Base-by-base conservation (phyloP, 1,140 invertebrate species). In the Aphaenogaster rudis region DNA sequence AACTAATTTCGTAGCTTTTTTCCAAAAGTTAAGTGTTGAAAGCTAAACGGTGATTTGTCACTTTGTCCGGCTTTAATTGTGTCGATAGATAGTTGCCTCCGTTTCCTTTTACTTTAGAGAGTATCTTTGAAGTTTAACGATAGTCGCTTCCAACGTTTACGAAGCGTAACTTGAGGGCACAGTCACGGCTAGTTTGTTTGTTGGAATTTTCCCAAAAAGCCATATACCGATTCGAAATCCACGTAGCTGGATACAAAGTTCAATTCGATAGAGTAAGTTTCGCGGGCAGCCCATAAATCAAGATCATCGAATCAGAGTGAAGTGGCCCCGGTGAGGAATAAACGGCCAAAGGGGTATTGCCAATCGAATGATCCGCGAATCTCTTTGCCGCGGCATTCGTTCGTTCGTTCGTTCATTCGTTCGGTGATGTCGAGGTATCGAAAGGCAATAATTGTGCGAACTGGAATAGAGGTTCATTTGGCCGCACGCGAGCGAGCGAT, bases 161-260 rank as follows among this genome's bases (percentile, higher is more conserved):
- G 9, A n/a, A 45, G 50, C 36, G 39, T 59, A 28, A 81, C 36
- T 71, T 15, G 21, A 71, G 2, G 2, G 50, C 6, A n/a, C 28
- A 9, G 28, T 74, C 11, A 52, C 5, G 11, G 42, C n/a, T 48
- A 59, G 54, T 82, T 61, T 45, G 13, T 57, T 21, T 1, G 9
- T 48, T 74, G 52, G 61, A 74, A 28, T 50, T 84, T 76, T 63
- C 21, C 36, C 54, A 84, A 74, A 81, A 61, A 67, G 52, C 28
- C 28, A 6, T 21, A 71, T 33, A 17, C n/a, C 15, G 52, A n/a
- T 21, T 42, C 36, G 28, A 61, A 45, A 74, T 36, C 28, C 67
- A 6, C 11, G 21, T 48, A 72, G 42, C 42, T n/a, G 28, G 33
- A 76, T 17, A 36, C 42, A 39, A 84, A 17, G 3, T 84, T 9